These are phyloP conservation scores for Bombus cullumanus DNA, from an alignment of 1,140 invertebrate genomes.

Conservation along the genomic window DNA sequence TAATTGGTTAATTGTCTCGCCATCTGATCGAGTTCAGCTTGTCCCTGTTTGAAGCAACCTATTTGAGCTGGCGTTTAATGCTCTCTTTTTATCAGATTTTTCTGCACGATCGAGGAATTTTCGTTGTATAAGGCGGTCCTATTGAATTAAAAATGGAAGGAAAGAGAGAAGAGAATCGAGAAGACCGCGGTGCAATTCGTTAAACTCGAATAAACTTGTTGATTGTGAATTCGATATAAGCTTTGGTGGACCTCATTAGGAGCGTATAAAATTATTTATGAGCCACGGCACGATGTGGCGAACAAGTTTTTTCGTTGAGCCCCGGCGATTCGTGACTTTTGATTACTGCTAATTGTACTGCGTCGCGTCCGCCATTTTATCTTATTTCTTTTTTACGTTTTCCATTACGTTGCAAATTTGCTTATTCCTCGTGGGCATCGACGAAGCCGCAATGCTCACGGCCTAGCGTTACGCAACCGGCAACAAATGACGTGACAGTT, in stretches of 20 bases:
- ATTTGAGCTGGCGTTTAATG: background rate
- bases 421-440: background rate
- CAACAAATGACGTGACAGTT: background rate
- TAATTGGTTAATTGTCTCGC: slow-evolving; percentile 75
- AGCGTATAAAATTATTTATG: slow-evolving; percentile 56
- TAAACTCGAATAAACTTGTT: slow-evolving; percentile 58
- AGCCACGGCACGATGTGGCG: background rate
- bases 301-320: slow-evolving; percentile 36
- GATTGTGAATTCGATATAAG: slow-evolving; percentile 46
- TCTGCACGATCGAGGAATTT: background rate
- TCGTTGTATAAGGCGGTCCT: background rate
- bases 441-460: background rate
- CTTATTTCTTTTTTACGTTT: background rate
- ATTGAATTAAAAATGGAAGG: background rate
- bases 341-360: slow-evolving; percentile 40
- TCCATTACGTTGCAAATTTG: background rate
- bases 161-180: background rate
- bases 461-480: background rate
- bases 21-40: slow-evolving; percentile 66
- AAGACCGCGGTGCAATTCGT: slow-evolving; percentile 35
- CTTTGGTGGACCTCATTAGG: slow-evolving; percentile 56
- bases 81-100: slow-evolving; percentile 28
- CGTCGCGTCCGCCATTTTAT: background rate
- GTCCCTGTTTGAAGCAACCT: slow-evolving; percentile 11
- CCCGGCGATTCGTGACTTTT: slow-evolving; percentile 23